phyloP scores from a whole-genome alignment of 2,888 invertebrate species.

The Lasioglossum marginatum region DNA sequence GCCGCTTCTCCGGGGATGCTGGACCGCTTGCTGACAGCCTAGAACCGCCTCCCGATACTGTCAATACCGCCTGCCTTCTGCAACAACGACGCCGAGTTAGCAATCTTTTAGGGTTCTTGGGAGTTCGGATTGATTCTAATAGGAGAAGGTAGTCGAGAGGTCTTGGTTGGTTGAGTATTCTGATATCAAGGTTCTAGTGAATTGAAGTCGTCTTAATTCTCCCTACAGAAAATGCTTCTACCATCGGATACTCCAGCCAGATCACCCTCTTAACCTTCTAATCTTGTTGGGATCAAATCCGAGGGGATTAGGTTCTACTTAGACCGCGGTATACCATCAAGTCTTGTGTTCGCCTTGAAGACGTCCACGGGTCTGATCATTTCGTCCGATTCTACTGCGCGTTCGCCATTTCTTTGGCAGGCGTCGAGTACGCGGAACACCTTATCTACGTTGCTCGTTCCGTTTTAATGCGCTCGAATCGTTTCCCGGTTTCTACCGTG shows the following conservation, averaged over 20 bases:
- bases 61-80: constrained; percentile 85
- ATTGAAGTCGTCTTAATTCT: background rate
- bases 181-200: background rate
- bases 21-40: constrained; percentile 81
- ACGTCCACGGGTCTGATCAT: background rate
- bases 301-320: background rate
- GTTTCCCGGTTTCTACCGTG: constrained; percentile 8
- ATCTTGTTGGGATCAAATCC: background rate
- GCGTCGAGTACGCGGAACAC: background rate
- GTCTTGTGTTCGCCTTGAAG: background rate
- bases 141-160: background rate
- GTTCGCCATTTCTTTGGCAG: too few species aligned
- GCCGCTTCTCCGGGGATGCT: constrained; percentile 81
- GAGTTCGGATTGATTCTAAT: background rate
- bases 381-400: background rate
- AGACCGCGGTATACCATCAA: background rate
- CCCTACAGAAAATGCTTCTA: background rate
- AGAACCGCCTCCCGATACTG: constrained; percentile 83
- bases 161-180: background rate
- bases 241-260: background rate
- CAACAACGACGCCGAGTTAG: constrained; percentile 83
- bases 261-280: background rate
- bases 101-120: constrained; percentile 68
- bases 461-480: constrained; percentile 2
- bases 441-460: background rate